Base-by-base conservation (phyloP, 2,888 invertebrate species). In the Drosophila nigritarsus region DNA sequence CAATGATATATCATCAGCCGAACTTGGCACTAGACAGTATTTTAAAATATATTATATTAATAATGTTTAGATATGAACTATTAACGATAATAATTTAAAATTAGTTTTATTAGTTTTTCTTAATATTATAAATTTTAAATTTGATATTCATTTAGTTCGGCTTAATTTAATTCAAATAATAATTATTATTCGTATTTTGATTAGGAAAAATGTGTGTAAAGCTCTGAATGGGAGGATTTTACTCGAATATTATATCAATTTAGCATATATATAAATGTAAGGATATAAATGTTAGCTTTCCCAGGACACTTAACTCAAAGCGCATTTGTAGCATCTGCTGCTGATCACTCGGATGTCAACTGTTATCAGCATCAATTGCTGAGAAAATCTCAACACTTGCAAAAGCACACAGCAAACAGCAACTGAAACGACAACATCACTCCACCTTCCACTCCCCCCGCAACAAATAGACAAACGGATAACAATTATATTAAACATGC, bases 401-500 rank as follows among this genome's bases (percentile, higher is more conserved):
- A 30, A 30, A n/a, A n/a, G 8, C 38, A 55, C 9, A 29, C 18
- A 56, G 29, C 55, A 40, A 13, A 51, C 42, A 56, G 40, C 62
- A 62, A 61, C 48, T 68, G 50, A 51, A 64, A 65, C 32, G 56
- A 62, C 27, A 66, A 45, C 27, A 66, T 18, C 15, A 56, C 50
- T 45, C 64, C 63, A 24, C 15, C 45, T 15, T 45, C 38, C 38
- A 11, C 15, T 15, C 24, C 13, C 18, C 13, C 1, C 0, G 8
- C 9, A 6, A 2, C 15, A 29, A 15, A 55, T 65, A 71, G 63
- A 73, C 73, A 83, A 90, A 63, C 87, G 89, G 89, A 87, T 89
- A 83, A 90, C 83, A 91, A 90, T 85, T 88, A 90, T 86, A 83
- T 87, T 84, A 83, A 89, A 90, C 76, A 84, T 55, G 83, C 74